phyloP scores from a whole-genome alignment of 1,140 invertebrate genomes.

The Probaryconus sp. region DNA sequence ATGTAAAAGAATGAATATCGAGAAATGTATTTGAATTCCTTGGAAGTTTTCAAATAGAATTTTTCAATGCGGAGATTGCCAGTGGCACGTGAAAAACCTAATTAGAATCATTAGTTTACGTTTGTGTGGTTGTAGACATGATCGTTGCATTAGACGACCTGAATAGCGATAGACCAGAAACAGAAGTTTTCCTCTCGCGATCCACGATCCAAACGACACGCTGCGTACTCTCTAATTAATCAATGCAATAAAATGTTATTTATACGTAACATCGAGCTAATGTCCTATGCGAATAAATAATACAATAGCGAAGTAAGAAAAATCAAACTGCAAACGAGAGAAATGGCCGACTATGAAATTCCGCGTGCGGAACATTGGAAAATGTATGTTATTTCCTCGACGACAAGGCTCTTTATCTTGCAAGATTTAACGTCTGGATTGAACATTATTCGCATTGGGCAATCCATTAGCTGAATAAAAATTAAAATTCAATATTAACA shows the following conservation, averaged over 20 bases:
- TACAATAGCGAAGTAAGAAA: constrained; percentile 10
- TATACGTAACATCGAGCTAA: constrained; percentile 18
- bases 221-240: constrained; percentile 30
- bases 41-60: too few relatives aligned
- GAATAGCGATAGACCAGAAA: constrained; percentile 15
- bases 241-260: constrained; percentile 26
- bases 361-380: constrained; percentile 10
- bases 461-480: constrained; percentile 22
- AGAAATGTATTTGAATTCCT: too few relatives aligned
- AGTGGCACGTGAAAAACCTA: constrained; percentile 1
- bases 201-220: constrained; percentile 13
- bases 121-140: neutral
- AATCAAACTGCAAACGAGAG: constrained; percentile 15
- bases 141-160: constrained; percentile 5
- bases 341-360: constrained; percentile 16
- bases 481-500: constrained; percentile 34
- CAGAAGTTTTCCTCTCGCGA: constrained; percentile 23
- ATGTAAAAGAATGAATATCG: too few relatives aligned
- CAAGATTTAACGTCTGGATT: constrained; percentile 5
- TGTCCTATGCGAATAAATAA: constrained; percentile 25
- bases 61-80: too few relatives aligned
- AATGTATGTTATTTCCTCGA: constrained; percentile 16
- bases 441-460: constrained; percentile 13
- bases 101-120: constrained; percentile 4
- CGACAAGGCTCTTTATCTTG: constrained; percentile 19